Evolutionary conservation across 2,797 vertebrate species (phyloP).

Genomic region (Stomatorhinus walkeri): DNA sequence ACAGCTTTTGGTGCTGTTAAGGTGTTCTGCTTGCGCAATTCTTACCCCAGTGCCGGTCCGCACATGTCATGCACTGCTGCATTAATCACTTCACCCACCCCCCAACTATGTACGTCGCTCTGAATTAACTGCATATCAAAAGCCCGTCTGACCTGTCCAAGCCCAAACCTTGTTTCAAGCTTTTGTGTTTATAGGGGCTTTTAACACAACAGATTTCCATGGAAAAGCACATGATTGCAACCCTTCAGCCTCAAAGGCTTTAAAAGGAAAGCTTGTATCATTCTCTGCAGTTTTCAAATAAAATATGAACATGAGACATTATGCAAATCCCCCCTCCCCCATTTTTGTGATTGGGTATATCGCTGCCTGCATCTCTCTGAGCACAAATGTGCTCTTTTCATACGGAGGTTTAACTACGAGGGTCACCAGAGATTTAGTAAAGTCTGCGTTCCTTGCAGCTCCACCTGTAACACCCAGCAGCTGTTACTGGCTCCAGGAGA

Average conservation of each 20-base stretch:
- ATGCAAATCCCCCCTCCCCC: neutral
- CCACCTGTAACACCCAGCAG: slow-evolving; percentile 19
- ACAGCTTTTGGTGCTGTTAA: slow-evolving; percentile 16
- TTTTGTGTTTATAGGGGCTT: neutral
- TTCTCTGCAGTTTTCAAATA: neutral
- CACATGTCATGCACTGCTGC: slow-evolving; percentile 6
- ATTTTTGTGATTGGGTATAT: neutral
- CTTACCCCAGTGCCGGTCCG: neutral
- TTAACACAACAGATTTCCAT: neutral
- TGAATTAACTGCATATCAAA: neutral
- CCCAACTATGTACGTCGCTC: neutral
- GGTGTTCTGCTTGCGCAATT: neutral
- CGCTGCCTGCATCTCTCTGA: neutral
- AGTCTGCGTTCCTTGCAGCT: neutral
- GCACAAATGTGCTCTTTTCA: neutral
- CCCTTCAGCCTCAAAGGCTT: neutral
- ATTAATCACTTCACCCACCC: slow-evolving; percentile 13
- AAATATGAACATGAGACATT: neutral
- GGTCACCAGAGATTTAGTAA: neutral
- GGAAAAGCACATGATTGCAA: neutral
- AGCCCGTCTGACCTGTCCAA: neutral
- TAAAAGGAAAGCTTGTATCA: neutral
- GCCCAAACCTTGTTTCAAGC: neutral
- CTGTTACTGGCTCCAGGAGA: slow-evolving; percentile 19
- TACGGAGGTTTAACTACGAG: neutral